phyloP scores from a whole-genome alignment of 2,113 vertebrate genomes.

The Sigmodon hispidus region DNA sequence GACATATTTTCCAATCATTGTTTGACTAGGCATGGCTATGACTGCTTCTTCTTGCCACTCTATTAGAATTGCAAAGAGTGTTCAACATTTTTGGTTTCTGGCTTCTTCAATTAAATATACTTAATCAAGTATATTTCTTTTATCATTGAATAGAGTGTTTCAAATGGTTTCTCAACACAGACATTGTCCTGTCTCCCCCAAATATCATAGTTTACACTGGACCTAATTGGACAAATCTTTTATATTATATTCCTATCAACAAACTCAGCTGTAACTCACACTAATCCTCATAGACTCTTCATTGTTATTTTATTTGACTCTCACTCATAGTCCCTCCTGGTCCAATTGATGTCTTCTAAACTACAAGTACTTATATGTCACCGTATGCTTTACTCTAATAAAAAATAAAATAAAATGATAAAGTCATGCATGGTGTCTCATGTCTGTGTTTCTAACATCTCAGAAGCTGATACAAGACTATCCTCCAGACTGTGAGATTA shows the following conservation, averaged over 20 bases:
- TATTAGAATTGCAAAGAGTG: not conserved
- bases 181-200: not conserved
- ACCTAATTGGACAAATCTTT: not conserved
- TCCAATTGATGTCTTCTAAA: not conserved
- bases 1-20: not conserved
- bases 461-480: too few species aligned
- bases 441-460: not conserved
- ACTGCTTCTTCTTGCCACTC: not conserved
- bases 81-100: not conserved
- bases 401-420: not conserved
- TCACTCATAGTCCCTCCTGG: not conserved
- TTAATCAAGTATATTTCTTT: not conserved
- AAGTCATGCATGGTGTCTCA: not conserved
- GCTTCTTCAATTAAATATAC: not conserved
- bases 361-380: not conserved
- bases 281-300: not conserved
- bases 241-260: not conserved
- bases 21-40: not conserved
- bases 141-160: not conserved
- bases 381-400: not conserved
- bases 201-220: not conserved
- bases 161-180: not conserved
- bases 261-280: not conserved
- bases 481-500: not conserved
- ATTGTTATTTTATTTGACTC: not conserved